These are phyloP conservation scores for Aphrophora alni DNA, from an alignment of 2,888 invertebrate genomes.

Conservation along the genomic window DNA sequence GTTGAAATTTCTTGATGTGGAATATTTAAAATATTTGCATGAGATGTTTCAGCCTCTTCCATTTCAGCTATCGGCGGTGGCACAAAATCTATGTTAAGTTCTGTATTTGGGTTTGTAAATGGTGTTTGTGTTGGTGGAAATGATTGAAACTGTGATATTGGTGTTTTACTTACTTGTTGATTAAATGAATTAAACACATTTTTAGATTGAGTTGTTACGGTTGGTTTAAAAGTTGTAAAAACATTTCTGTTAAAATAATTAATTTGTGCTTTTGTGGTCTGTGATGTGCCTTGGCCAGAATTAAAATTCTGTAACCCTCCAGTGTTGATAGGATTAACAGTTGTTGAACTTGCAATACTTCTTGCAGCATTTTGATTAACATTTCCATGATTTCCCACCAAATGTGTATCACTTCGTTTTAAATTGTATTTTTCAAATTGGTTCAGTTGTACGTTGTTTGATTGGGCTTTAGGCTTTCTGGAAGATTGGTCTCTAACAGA, in stretches of 20 bases:
- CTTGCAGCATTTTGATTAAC: background rate
- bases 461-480: conserved; percentile 17
- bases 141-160: background rate
- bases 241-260: background rate
- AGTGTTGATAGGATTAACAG: too few species aligned
- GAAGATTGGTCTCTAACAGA: background rate
- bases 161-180: background rate
- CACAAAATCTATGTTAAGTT: background rate
- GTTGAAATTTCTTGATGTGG: background rate
- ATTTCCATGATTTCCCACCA: background rate
- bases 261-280: background rate
- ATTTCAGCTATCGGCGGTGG: background rate
- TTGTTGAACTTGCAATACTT: too few species aligned
- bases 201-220: background rate
- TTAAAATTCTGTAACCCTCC: background rate
- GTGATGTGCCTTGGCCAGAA: background rate
- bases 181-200: background rate
- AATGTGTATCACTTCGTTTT: background rate
- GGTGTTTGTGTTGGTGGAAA: background rate
- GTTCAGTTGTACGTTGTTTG: background rate
- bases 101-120: background rate
- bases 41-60: background rate
- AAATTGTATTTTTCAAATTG: background rate
- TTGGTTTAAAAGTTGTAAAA: background rate
- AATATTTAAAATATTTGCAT: background rate